Conservation (phyloP, 2,888 invertebrate genomes). For the Sympetrum striolatum region DNA sequence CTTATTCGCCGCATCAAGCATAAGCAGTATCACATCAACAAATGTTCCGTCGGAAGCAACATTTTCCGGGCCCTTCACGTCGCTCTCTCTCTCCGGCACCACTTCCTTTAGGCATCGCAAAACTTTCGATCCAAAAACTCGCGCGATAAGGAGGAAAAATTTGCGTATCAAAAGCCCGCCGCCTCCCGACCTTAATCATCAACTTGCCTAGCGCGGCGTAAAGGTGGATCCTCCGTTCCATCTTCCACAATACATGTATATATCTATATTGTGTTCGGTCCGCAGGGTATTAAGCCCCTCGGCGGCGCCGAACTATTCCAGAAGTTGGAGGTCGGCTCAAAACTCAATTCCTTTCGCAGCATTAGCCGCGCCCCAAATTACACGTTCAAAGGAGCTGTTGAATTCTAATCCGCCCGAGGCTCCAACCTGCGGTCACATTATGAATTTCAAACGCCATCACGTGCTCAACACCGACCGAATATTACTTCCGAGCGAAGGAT, state of each 20-base stretch:
- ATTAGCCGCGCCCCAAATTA: conserved; percentile 28
- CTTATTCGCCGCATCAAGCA: too few species aligned
- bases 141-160: background rate
- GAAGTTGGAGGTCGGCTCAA: conserved; percentile 9
- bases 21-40: too few species aligned
- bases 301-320: background rate
- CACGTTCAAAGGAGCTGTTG: conserved; percentile 19
- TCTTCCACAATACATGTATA: background rate
- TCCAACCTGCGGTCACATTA: background rate
- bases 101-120: too few species aligned
- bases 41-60: too few species aligned
- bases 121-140: background rate
- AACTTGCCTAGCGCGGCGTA: background rate
- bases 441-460: background rate
- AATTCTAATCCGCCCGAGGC: conserved; percentile 21
- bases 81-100: too few species aligned
- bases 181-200: background rate
- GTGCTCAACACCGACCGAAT: background rate
- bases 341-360: conserved; percentile 35
- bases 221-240: background rate
- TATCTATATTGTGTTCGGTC: background rate
- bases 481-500: background rate
- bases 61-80: too few species aligned
- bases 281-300: background rate
- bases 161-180: background rate